Evolutionary conservation across 2,888 invertebrate species (phyloP), one percentile per base, ranked within the genome.

Genomic region (Erynnis tages): DNA sequence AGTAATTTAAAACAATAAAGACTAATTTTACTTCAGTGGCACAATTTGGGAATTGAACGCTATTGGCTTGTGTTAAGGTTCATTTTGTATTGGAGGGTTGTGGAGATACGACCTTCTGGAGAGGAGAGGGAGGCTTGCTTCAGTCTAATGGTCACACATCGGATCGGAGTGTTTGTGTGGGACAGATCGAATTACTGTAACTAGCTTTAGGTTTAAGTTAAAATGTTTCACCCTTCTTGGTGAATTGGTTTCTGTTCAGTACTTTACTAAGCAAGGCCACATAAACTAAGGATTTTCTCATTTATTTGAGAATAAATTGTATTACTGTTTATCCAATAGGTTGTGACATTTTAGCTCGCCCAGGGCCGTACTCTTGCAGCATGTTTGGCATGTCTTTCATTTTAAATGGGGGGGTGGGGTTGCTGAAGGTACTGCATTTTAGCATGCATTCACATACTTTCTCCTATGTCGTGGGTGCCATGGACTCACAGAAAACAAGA

Each of bases 141-240:
- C 38, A 38, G 38, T 38, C 14, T 37, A 38, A 38, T 23, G 38
- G 38, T 23, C 38, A 38, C 38, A 38, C 38, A 38, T 38, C 8
- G 38, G 38, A 23, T 38, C 38, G 13, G 21, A 38, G 38, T 38
- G 37, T 38, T 38, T 38, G 37, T 38, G 21, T 38, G 21, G 37
- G 37, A 38, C 38, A 21, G 38, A 38, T 38, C 25, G 17, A 25
- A 25, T 40, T 40, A 40, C 40, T 40, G 40, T 40, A 40, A 40
- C 40, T 25, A 13, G 25, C 14, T 25, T 40, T 40, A 8, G 13
- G 38, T 38, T 38, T 4, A 16, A 21, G 19, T 19, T 38, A 35
- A 35, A 19, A 35, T 35, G 19, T 19, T 6, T 16, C 19, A 16
- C 17, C 17, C 10, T 35, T 34, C 14, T 2, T 16, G n/a, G 34